Base-by-base conservation (phyloP, 2,797 vertebrate species). In the Sparidentex hasta region DNA sequence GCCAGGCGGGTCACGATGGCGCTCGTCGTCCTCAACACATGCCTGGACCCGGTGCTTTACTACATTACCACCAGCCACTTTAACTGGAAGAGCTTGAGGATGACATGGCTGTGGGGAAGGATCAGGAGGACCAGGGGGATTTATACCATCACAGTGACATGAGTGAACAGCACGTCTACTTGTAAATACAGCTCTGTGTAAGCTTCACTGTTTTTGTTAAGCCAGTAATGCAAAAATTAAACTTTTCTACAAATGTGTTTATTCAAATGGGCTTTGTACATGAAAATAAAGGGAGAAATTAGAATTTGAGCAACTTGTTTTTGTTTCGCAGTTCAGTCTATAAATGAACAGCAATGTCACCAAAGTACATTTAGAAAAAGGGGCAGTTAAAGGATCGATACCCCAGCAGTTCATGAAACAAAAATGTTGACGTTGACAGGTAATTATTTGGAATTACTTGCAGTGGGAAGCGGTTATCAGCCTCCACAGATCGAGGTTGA, bases 11-110 rank as follows among this genome's bases (percentile, higher is more conserved):
- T 96, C 64, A 96, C 94, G 58, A 88, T 94, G 68, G 96, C 94
- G 0, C 89, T 97, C 1, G 92, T 96, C 72, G 96, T 93, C 74
- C 56, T 96, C 58, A 97, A 96, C 90, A 96, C 96, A 3, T 96
- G 96, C 83, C 86, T 98, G 29, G 96, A 97, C 88, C 97, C 97
- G 0, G 0, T 98, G 57, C 79, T 98, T 4, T 97, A 96, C 87
- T 96, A 92, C n/a, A 90, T 95, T 85, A 94, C 92, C 80, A 95
- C 93, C 8, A 92, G 82, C 62, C 85, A 94, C 92, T 95, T 83
- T 83, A 82, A 23, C 0, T 95, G 95, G 91, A 82, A 2, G 58
- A 54, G 13, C 2, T 43, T 17, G 12, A 93, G 74, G 71, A 58
- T 69, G 51, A 87, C 54, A 0, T 72, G 79, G 78, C 21, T 83